phyloP scores from a whole-genome alignment of 2,888 invertebrate species.

The Eulithis prunata region DNA sequence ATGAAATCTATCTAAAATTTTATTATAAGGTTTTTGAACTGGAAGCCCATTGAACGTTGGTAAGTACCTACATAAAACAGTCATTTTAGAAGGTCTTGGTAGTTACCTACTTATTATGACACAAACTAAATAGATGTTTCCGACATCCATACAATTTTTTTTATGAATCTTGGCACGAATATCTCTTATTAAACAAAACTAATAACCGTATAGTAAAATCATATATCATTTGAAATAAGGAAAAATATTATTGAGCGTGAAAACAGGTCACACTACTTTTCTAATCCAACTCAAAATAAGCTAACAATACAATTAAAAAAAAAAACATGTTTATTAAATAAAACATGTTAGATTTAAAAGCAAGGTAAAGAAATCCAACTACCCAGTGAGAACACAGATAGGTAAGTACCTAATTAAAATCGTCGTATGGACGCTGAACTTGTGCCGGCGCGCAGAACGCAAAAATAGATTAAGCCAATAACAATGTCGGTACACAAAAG shows the following conservation, averaged over 20 bases:
- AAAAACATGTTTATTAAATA: constrained; percentile 5
- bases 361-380: constrained; percentile 8
- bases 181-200: constrained; percentile 57
- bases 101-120: too few species aligned
- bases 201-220: constrained; percentile 59
- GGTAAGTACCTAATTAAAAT: constrained; percentile 46
- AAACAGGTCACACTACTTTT: constrained; percentile 33
- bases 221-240: constrained; percentile 60
- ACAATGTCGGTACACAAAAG: constrained; percentile 63
- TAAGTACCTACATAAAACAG: too few species aligned
- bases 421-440: constrained; percentile 44
- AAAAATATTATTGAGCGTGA: constrained; percentile 39
- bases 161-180: constrained; percentile 63
- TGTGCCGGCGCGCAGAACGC: constrained; percentile 51
- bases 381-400: constrained; percentile 24
- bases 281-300: constrained; percentile 3
- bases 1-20: background rate
- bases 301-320: background rate
- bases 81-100: too few species aligned
- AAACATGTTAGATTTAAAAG: background rate
- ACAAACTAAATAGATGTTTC: constrained; percentile 5
- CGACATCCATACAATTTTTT: constrained; percentile 35
- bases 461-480: constrained; percentile 68
- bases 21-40: background rate
- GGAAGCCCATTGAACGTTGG: too few species aligned